Base-by-base conservation (phyloP, 2,797 vertebrate species). In the Momotus momota region DNA sequence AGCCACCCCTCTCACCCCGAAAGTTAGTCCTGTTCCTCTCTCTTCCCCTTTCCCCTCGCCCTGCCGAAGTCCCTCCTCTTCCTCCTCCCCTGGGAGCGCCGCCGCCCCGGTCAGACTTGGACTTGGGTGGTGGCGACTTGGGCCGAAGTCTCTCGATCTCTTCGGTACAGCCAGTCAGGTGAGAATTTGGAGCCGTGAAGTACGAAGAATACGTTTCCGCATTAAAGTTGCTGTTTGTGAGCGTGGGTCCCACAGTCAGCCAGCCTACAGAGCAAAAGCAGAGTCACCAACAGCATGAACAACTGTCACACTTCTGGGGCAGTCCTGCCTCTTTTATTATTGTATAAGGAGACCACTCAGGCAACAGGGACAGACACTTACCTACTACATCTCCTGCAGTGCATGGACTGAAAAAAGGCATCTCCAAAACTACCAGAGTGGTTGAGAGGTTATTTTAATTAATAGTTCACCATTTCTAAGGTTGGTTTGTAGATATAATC, bases 141-240 rank as follows among this genome's bases (percentile, higher is more conserved):
- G 99, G 99, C 21, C 99, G 98, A 23, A 99, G 99, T 86, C 99
- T 98, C 97, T 99, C 99, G 12, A 99, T 99, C 96, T 99, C 99
- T 91, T 99, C 99, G 0, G 99, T 99, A 93, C 99, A 99, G 78
- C 99, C 99, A 0, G 99, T 99, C 43, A 99, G 97, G 94, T 99
- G 98, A 8, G 99, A 98, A 70, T 98, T 98, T 4, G 99, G 98
- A 90, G 98, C 84, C 3, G 95, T 97, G 93, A 99, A 99, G 96
- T 99, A 98, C 0, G 98, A 97, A 6, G 98, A 98, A 2, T 99
- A 99, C 0, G 99, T 97, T 95, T 99, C 99, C 1, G 98, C 98
- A n/a, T 99, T 99, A 92, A 99, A 99, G 98, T 99, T 99, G 96
- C 99, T 99, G 96, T 99, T 99, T 52, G 99, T 99, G 77, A 99